Base-by-base conservation (phyloP, 2,797 vertebrate genomes). In the Sebastiscus albofasciatus region DNA sequence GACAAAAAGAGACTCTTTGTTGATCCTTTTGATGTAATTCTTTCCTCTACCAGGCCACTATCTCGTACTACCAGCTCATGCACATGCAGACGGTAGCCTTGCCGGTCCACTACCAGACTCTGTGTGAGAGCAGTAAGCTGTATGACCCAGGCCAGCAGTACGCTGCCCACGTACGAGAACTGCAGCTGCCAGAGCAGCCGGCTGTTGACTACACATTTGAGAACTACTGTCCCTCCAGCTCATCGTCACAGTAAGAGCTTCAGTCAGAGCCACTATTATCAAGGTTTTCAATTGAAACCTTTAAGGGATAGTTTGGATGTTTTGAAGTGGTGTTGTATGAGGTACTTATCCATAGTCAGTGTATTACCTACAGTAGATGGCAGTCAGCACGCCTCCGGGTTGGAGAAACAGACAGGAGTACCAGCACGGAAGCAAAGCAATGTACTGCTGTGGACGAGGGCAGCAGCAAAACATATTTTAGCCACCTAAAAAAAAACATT, bases 71-170 rank as follows among this genome's bases (percentile, higher is more conserved):
- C 90, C 98, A 99, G 96, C 95, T 96, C 70, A 98, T 99, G 98
- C 98, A 99, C 94, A 97, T 96, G 96, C 97, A 98, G 95, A 99
- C 98, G 0, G 98, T 98, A 0, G 97, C 95, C 0, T 86, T 98
- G 91, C 99, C 99, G 0, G 98, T 99, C 36, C 96, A 98, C 88
- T 99, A 98, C 93, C 98, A 99, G 96, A 99, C 98, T 0, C 93
- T 99, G 90, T 99, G 98, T 0, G 99, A 99, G 95, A 99, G 97
- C 97, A 99, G 98, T 86, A 99, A 99, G 84, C 96, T 99, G 29
- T 99, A 99, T 0, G 99, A 99, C 91, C 97, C 97, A 0, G 98
- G 98, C 13, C 97, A 97, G 87, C 99, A 99, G 86, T 99, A 99
- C 0, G 97, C 96, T 0, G 97, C 97, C 0, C 95, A 98, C 2